Base-by-base conservation (phyloP, 2,113 vertebrate species). In the Hiodon tergisus region DNA sequence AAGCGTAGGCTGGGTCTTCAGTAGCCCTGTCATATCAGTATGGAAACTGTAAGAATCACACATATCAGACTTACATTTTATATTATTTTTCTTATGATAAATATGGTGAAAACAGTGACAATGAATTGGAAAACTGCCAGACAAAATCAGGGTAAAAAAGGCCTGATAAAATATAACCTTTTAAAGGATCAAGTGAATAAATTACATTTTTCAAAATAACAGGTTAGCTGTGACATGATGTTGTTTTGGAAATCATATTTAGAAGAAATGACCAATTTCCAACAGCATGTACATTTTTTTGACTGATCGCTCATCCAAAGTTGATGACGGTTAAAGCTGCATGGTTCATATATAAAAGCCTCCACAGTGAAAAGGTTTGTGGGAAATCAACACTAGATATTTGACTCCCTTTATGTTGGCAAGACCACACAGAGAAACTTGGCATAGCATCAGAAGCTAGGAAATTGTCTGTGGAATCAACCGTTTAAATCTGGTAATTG, bases 401-500 rank as follows among this genome's bases (percentile, higher is more conserved):
- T 70, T 76, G 59, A 76, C 11, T 48, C 47, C 69, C 74, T 76
- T 71, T 70, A 68, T 31, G 48, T 14, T 71, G 75, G 68, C 59
- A 62, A 31, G 68, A 55, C 59, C 59, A 48, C 48, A 47, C 60
- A 63, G 10, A 47, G 62, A 46, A 77, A 48, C 62, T 9, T 71
- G 69, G 69, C 62, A 53, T 3, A 13, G 8, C 46, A 52, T 72
- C 47, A 54, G 31, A 72, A 77, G 14, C 48, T 11, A 16, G 69
- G 14, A 52, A 70, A 54, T 58, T 57, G 62, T 67, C 69, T 72
- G 47, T 72, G 9, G 76, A 72, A 77, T 72, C 46, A 63, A 31
- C 69, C 47, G 54, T 77, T 72, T 77, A 67, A 77, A 63, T 66
- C 46, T 67, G 46, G 69, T 60, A 77, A 72, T 77, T 71, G 61